Conservation (phyloP, 2,888 invertebrate species). For the Eupithecia exiguata region DNA sequence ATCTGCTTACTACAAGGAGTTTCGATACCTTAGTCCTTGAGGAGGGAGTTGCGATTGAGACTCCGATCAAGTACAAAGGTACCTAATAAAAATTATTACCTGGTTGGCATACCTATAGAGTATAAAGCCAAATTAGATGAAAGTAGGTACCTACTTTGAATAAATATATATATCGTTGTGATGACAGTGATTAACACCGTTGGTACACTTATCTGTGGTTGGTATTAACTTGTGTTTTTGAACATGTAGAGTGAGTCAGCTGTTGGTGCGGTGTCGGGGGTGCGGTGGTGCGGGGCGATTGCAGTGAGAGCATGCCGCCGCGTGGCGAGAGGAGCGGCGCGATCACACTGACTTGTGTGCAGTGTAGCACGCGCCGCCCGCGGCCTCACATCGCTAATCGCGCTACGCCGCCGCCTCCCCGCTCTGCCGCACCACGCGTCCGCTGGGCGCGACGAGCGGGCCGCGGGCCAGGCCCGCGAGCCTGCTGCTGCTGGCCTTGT, state of each 20-base stretch:
- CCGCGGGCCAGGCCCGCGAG: slow-evolving; percentile 84
- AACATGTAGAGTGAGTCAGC: slow-evolving; percentile 48
- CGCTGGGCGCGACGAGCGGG: slow-evolving; percentile 83
- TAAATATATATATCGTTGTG: not conserved
- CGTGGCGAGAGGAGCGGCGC: slow-evolving; percentile 40
- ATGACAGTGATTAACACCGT: not conserved
- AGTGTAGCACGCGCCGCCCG: slow-evolving; percentile 82
- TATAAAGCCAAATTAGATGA: not conserved
- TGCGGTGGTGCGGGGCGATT: slow-evolving; percentile 44
- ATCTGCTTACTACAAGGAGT: not conserved
- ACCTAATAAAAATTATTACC: not conserved
- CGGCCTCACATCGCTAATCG: slow-evolving; percentile 78
- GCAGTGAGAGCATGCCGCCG: slow-evolving; percentile 44
- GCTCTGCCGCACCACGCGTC: slow-evolving; percentile 83
- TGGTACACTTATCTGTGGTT: no score
- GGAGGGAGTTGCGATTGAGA: not conserved
- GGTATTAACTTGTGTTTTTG: slow-evolving; percentile 1
- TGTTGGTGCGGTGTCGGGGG: slow-evolving; percentile 46
- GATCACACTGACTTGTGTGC: slow-evolving; percentile 62
- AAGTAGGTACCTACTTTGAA: not conserved
- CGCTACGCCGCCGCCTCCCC: slow-evolving; percentile 80
- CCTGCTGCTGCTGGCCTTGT: slow-evolving; percentile 82
- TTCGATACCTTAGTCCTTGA: not conserved
- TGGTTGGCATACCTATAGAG: not conserved
- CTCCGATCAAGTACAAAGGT: not conserved